Percentiles rank a stretch among this genome's conserved stretches.
phyloP scores from a whole-genome alignment of 2,797 vertebrate genomes.

The Hybognathus amarus region DNA sequence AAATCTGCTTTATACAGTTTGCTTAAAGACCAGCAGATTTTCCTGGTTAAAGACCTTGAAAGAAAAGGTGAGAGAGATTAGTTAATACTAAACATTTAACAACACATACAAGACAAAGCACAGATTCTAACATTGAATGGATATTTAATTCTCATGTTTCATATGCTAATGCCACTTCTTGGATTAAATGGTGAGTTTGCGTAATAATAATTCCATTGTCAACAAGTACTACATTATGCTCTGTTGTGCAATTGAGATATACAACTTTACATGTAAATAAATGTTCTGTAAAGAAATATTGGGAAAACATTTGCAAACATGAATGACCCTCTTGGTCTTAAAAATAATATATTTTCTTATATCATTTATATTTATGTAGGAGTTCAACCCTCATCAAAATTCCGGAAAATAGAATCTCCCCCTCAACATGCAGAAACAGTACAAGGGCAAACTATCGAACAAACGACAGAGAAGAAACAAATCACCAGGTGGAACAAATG shows the following conservation, averaged over 20 bases:
- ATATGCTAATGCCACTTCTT: not conserved
- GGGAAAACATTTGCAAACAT: not conserved
- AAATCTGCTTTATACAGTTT: not conserved
- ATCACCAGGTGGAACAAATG: not conserved
- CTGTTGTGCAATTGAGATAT: not conserved
- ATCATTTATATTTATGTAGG: not conserved
- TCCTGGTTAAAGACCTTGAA: not conserved
- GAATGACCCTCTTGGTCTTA: not conserved
- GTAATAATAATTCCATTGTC: not conserved
- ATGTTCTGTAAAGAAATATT: not conserved
- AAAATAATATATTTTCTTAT: not conserved
- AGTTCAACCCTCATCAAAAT: not conserved
- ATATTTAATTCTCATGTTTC: not conserved
- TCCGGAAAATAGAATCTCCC: not conserved
- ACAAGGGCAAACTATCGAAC: not conserved
- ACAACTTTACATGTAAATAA: not conserved
- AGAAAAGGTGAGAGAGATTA: not conserved
- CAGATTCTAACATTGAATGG: not conserved
- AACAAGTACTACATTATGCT: not conserved
- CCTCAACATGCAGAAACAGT: not conserved
- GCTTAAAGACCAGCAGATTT: not conserved
- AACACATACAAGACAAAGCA: not conserved
- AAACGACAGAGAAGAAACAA: not conserved
- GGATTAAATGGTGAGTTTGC: not conserved
- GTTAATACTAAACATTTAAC: not conserved